Percentiles rank a stretch among this genome's conserved stretches.
phyloP scores from a whole-genome alignment of 2,113 vertebrate species.

The Monopterus albus region DNA sequence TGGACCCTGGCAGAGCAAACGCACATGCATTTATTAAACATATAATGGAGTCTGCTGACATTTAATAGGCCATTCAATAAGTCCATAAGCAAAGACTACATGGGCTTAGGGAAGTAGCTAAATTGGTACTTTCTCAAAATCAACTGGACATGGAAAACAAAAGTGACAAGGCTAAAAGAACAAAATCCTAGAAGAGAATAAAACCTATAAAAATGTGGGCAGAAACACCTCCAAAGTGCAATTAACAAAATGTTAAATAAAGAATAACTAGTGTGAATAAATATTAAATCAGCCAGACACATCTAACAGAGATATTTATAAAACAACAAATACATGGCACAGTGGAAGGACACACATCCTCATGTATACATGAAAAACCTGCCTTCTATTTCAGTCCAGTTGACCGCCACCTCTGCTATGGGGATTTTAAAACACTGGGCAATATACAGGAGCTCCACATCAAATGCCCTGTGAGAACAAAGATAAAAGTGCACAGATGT shows the following conservation, averaged over 20 bases:
- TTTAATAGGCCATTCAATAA: background rate
- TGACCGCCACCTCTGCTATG: conserved; percentile 94
- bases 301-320: conserved; percentile 33
- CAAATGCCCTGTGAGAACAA: conserved; percentile 89
- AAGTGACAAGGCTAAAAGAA: too few species aligned
- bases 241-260: too few species aligned
- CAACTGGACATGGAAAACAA: too few species aligned
- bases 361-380: conserved; percentile 34
- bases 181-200: too few species aligned
- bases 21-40: background rate
- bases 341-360: conserved; percentile 18
- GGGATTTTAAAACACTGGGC: conserved; percentile 93
- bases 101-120: too few species aligned
- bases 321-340: background rate
- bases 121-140: too few species aligned
- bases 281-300: conserved; percentile 5
- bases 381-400: conserved; percentile 99
- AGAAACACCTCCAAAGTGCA: too few species aligned
- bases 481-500: background rate
- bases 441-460: conserved; percentile 96
- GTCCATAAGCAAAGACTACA: too few species aligned
- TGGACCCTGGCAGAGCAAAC: conserved; percentile 87
- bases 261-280: background rate
- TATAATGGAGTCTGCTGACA: background rate
- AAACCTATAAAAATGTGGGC: too few species aligned